Evolutionary conservation across 2,797 vertebrate species (phyloP).

Genomic region (Chrosomus eos): DNA sequence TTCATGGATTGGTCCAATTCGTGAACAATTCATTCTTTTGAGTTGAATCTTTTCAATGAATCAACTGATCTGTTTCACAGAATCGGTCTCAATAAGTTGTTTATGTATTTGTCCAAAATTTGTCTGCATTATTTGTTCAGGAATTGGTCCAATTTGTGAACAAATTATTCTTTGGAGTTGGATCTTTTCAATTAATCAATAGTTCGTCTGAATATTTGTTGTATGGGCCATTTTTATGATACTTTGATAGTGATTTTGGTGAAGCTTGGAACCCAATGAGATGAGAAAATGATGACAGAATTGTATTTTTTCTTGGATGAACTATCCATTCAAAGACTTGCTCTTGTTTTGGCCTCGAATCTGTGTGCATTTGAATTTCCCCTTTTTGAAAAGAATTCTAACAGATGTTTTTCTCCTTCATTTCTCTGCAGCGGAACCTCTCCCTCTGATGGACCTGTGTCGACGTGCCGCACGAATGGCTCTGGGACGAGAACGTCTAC

Average conservation of each 20-base stretch:
- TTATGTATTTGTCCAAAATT: neutral
- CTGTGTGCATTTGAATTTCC: neutral
- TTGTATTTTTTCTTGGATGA: neutral
- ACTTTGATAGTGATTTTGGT: neutral
- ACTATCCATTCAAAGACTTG: neutral
- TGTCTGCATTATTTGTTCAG: too few species aligned
- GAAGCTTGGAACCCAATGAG: neutral
- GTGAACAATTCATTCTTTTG: neutral
- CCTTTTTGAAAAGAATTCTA: neutral
- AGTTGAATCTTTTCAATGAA: neutral
- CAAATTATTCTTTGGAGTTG: neutral
- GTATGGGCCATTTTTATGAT: neutral
- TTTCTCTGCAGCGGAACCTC: conserved; percentile 87
- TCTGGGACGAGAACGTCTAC: conserved; percentile 91
- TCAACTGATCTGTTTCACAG: neutral
- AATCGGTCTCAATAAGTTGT: too few species aligned
- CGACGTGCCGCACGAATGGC: conserved; percentile 92
- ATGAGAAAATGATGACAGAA: neutral
- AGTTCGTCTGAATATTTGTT: neutral
- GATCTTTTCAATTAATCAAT: neutral
- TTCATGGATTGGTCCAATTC: neutral
- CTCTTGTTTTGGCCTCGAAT: neutral
- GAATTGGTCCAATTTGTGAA: neutral
- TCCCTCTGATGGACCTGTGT: conserved; percentile 97
- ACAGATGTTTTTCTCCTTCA: neutral